Conservation (phyloP, 2,797 vertebrate genomes). For the Alauda arvensis region DNA sequence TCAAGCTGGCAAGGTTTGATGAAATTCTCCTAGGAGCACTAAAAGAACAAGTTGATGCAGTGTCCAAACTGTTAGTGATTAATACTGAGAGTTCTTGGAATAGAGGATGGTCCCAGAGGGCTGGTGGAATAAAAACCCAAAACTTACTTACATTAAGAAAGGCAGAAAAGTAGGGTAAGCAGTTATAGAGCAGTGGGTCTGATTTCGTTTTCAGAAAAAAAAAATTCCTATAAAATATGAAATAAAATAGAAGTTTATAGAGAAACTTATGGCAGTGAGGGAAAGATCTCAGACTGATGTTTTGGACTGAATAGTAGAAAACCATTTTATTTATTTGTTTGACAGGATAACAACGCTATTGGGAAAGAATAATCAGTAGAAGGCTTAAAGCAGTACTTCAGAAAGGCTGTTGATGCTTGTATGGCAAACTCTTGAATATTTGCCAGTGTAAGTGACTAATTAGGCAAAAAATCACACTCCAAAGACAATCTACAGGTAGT, state of each 20-base stretch:
- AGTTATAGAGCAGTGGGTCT: background rate
- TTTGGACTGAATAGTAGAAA: background rate
- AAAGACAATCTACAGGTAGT: background rate
- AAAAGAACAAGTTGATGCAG: background rate
- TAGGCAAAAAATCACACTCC: background rate
- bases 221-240: background rate
- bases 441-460: background rate
- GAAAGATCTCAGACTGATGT: background rate
- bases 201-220: background rate
- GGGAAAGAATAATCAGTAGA: background rate
- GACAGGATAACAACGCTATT: background rate
- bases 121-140: background rate
- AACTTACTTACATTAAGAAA: background rate
- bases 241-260: background rate
- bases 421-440: background rate
- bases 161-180: background rate
- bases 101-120: background rate
- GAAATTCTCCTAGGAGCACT: background rate
- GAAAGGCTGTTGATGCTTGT: background rate
- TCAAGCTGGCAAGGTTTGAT: background rate
- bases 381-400: background rate
- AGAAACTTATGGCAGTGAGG: fast-evolving
- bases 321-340: background rate
- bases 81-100: background rate
- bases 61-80: background rate